A percentile compares a stretch with the other conserved stretches of the same genome.
Conservation (phyloP, 2,113 vertebrate genomes). For the Malurus alboscapulatus region DNA sequence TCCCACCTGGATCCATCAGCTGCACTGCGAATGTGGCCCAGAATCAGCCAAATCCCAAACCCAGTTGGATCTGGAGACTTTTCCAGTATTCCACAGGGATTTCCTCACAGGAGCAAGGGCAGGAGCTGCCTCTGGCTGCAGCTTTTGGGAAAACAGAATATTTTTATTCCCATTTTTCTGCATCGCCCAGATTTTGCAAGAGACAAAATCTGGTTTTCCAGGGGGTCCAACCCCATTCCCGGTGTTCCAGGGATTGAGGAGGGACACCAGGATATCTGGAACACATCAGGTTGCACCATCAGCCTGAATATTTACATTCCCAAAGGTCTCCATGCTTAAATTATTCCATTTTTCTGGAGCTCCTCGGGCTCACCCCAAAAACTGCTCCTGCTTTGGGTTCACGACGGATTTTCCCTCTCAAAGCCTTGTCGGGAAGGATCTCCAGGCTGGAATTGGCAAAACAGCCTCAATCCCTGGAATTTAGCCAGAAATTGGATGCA, state of each 20-base stretch:
- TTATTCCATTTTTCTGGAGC: neutral
- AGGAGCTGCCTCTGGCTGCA: neutral
- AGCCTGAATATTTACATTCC: neutral
- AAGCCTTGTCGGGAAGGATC: neutral
- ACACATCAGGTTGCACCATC: neutral
- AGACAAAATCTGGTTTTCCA: neutral
- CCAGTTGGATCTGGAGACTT: neutral
- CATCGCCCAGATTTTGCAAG: neutral
- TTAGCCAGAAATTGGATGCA: neutral
- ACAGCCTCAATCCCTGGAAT: neutral
- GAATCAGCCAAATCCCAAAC: neutral
- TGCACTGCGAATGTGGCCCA: neutral
- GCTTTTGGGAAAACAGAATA: accelerated
- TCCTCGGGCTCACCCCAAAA: neutral
- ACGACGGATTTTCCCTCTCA: neutral
- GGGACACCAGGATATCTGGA: neutral
- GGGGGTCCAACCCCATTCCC: neutral
- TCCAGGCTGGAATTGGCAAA: neutral
- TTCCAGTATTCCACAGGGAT: neutral
- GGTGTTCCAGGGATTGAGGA: neutral
- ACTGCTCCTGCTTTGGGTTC: neutral
- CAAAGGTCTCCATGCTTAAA: neutral
- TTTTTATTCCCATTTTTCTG: neutral
- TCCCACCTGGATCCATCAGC: neutral
- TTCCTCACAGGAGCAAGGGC: neutral